phyloP scores from a whole-genome alignment of 2,113 vertebrate genomes.

The Sapajus apella region DNA sequence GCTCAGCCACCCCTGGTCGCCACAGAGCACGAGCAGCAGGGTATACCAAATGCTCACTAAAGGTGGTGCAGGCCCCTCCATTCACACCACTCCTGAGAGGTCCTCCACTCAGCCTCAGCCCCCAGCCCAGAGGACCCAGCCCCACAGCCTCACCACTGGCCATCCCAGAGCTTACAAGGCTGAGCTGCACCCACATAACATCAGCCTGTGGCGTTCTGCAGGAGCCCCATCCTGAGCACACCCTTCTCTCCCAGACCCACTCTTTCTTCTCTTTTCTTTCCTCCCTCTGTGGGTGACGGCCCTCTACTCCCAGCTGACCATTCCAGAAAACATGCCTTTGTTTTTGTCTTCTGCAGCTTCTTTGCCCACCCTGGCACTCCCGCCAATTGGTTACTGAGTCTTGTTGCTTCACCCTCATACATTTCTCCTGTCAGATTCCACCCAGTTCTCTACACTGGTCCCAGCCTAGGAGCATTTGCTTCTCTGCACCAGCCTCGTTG shows the following conservation, averaged over 20 bases:
- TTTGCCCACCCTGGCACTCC: rapidly evolving
- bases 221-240: rapidly evolving
- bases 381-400: neutral
- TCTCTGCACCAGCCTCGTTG: neutral
- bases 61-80: neutral
- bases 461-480: neutral
- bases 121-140: neutral
- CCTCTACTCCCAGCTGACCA: too few relatives aligned
- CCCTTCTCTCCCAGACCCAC: too few relatives aligned
- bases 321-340: neutral
- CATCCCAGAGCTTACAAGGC: neutral
- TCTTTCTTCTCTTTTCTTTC: too few relatives aligned
- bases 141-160: neutral
- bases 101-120: neutral
- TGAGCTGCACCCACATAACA: neutral
- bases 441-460: rapidly evolving
- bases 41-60: rapidly evolving
- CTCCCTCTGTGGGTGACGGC: neutral
- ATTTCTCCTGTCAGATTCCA: rapidly evolving
- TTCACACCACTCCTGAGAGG: neutral
- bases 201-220: rapidly evolving
- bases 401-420: neutral
- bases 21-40: too few relatives aligned
- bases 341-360: neutral
- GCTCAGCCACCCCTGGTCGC: neutral